Evolutionary conservation across 2,113 vertebrate genomes (phyloP), one percentile per base, ranked within the genome.

Genomic region (Anser brachyrhynchus): DNA sequence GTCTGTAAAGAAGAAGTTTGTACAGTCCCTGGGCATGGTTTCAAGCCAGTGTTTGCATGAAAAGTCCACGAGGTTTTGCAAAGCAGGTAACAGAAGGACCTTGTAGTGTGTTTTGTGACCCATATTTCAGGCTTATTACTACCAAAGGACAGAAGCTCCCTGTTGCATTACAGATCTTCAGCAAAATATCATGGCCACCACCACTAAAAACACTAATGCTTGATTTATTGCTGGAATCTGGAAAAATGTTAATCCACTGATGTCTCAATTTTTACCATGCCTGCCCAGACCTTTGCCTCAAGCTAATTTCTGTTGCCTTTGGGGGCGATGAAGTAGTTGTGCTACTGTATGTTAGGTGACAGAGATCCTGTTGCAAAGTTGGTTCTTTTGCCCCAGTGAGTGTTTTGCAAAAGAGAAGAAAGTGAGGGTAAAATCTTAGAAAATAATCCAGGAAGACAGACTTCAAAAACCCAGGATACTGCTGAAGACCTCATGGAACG

Each of bases 391-490:
- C 14, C 35, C 65, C 64, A 76, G 35, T 9, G 13, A 70, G 29
- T 66, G 44, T 69, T 69, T 75, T 58, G 10, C 18, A 66, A 72
- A 90, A 85, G 19, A 79, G 23, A 92, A 76, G 23, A 90, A 88
- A 83, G 66, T 2, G 0, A 0, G 5, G 18, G 6, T 0, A 25
- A 83, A 62, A 25, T 57, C 20, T 70, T 49, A 28, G 18, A 71
- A 76, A 79, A 66, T 65, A 44, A 62, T 66, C 18, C 43, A 62
- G 20, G 18, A 76, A 79, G 33, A 35, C 9, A 72, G 65, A 75
- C 22, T 93, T 31, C 20, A 55, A 78, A 77, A 72, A 13, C 2
- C 5, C n/a, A 10, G 11, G 21, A 41, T 49, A 22, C 4, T 75
- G 16, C 52, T 78, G 25, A 87, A 66, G 22, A 75, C 4, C 2